phyloP scores from a whole-genome alignment of 2,797 vertebrate species.

The Galago senegalensis region DNA sequence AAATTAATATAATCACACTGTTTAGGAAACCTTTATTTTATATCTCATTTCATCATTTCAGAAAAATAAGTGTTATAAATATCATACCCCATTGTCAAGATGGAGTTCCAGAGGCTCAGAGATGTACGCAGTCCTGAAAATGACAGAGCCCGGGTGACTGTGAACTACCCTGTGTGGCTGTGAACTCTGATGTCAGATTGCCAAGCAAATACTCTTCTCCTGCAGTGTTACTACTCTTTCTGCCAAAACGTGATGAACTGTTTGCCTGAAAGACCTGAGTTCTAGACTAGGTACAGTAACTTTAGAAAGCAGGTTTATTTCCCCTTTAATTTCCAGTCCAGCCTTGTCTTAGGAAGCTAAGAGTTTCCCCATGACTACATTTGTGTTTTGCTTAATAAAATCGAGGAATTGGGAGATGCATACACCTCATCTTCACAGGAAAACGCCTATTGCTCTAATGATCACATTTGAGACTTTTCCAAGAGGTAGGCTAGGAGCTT shows the following conservation, averaged over 20 bases:
- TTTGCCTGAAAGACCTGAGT: background rate
- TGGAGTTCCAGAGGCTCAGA: background rate
- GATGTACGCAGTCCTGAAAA: background rate
- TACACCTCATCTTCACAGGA: background rate
- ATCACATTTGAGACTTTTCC: conserved; percentile 51
- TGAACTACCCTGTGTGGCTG: background rate
- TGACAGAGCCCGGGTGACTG: rapidly evolving
- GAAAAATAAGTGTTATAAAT: background rate
- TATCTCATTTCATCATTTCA: background rate
- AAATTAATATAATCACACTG: background rate
- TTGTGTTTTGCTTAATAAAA: conserved; percentile 49
- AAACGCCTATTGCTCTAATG: conserved; percentile 51
- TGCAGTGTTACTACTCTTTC: rapidly evolving
- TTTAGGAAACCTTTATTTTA: background rate
- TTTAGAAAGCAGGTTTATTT: conserved; percentile 55
- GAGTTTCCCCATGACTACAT: background rate
- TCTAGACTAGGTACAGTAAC: background rate
- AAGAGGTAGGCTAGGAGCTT: conserved; percentile 34
- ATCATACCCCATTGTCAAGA: background rate
- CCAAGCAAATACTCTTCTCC: background rate
- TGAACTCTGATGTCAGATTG: background rate
- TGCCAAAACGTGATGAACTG: background rate
- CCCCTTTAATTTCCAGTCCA: conserved; percentile 43
- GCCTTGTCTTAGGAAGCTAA: conserved; percentile 53
- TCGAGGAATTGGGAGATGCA: background rate